Base-by-base conservation (phyloP, 1,140 invertebrate species). In the Drosophila murphyi region DNA sequence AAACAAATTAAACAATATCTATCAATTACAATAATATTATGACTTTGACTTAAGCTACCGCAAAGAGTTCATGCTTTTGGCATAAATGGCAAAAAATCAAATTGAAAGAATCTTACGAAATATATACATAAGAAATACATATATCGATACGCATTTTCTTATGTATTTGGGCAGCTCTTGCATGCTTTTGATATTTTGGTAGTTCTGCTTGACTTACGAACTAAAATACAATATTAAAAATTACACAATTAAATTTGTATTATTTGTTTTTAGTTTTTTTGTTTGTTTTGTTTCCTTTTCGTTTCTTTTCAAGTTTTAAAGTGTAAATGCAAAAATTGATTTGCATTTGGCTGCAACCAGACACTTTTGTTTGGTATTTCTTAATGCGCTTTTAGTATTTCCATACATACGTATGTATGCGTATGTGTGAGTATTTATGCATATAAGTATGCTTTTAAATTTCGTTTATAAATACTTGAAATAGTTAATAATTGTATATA, bases 31-130 rank as follows among this genome's bases (percentile, higher is more conserved):
- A 75, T 82, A 79, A 82, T 67, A 88, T 78, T 89, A 88, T 88
- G 85, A 89, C 85, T 88, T 76, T 78, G 81, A 85, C 83, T 88
- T 89, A 88, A 77, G 64, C 76, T 83, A 88, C 52, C 61, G 63
- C 78, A 82, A 86, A 87, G 62, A 76, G 75, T 61, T 75, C 51
- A 74, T 82, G 82, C 78, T 86, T 76, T 81, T 87, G 75, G 82
- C 82, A 77, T 83, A 80, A 61, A 88, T 88, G 85, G 85, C 85
- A 88, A 89, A 85, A 73, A 76, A 72, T 69, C 48, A 50, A 59
- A 59, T 52, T 47, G 47, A 52, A 51, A 63, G 52, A 41, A 62
- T 50, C 72, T 61, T 68, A 68, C 28, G n/a, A 45, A 43, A 43
- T 59, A 55, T 12, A 43, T n/a, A 43, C 39, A 43, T 43, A 43